A percentile compares a stretch with the other conserved stretches of the same genome.
These are phyloP conservation scores for Agriopis leucophaearia DNA, from an alignment of 2,888 invertebrate species.

Conservation along the genomic window DNA sequence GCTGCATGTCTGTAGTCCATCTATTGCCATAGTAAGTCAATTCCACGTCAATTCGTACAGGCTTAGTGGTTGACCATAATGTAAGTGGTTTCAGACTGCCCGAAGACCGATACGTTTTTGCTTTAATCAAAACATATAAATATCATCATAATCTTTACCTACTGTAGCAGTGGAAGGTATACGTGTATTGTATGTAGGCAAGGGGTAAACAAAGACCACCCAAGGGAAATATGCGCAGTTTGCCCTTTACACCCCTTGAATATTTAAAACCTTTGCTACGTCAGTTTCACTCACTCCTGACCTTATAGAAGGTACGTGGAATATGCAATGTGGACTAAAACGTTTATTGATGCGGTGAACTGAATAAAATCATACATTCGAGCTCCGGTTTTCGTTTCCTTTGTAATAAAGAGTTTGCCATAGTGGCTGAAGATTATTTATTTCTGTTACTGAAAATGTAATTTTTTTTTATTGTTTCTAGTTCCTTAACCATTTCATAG, in stretches of 20 bases:
- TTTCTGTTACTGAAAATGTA: not conserved
- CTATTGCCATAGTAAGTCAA: too few relatives aligned
- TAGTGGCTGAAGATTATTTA: too few relatives aligned
- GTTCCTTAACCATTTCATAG: too few relatives aligned
- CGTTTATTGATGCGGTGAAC: slow-evolving; percentile 26
- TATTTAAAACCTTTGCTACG: slow-evolving; percentile 71
- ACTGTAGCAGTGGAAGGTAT: slow-evolving; percentile 9
- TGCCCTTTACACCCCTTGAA: slow-evolving; percentile 85
- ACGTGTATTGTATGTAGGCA: slow-evolving; percentile 14
- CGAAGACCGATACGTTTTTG: too few relatives aligned
- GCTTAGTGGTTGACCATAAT: too few relatives aligned
- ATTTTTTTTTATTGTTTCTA: too few relatives aligned
- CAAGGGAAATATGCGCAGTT: slow-evolving; percentile 79
- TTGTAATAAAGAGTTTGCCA: not conserved
- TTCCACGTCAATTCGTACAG: too few relatives aligned
- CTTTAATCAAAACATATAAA: slow-evolving; percentile 38
- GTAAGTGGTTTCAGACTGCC: too few relatives aligned
- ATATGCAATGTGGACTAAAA: slow-evolving; percentile 42
- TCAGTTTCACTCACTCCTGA: slow-evolving; percentile 60
- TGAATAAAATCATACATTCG: slow-evolving; percentile 15
- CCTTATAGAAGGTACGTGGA: slow-evolving; percentile 41
- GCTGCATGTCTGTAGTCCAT: too few relatives aligned
- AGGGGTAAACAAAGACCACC: slow-evolving; percentile 62
- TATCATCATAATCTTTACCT: slow-evolving; percentile 31
- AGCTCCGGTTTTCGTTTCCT: not conserved